Percentiles rank a stretch among this genome's conserved stretches.
These are phyloP conservation scores for Oncorhynchus masou DNA, from an alignment of 2,113 vertebrate genomes.

Conservation along the genomic window DNA sequence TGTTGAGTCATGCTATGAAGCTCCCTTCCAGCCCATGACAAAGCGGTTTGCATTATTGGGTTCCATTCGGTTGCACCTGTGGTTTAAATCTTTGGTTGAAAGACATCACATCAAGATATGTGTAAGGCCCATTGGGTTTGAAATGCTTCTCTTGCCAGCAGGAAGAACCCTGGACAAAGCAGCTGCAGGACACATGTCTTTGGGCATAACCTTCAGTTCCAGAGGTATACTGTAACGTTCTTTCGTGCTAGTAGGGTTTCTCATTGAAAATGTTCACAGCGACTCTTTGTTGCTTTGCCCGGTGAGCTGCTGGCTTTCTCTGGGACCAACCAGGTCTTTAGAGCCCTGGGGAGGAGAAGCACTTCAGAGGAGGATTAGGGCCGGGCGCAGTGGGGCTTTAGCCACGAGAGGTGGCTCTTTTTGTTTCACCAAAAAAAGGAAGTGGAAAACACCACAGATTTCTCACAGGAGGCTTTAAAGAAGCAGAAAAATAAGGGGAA, in stretches of 20 bases:
- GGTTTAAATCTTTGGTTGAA: not conserved
- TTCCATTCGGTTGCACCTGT: not conserved
- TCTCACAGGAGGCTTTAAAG: slow-evolving; percentile 56
- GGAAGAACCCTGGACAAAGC: not conserved
- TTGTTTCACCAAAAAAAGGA: slow-evolving; percentile 52
- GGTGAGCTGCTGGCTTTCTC: not conserved
- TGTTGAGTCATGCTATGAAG: slow-evolving; percentile 1
- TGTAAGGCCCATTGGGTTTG: not conserved
- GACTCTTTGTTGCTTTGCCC: not conserved
- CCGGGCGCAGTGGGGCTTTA: slow-evolving; percentile 46
- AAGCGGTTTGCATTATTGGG: not conserved
- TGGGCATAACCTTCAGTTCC: not conserved
- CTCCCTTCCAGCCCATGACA: not conserved
- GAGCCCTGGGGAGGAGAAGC: slow-evolving; percentile 48
- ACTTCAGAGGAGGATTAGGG: slow-evolving; percentile 66
- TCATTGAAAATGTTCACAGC: not conserved
- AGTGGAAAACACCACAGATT: slow-evolving; percentile 60
- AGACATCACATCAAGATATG: slow-evolving; percentile 5
- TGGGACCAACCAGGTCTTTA: slow-evolving; percentile 52
- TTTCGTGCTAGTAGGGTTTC: not conserved
- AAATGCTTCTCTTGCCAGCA: slow-evolving; percentile 1
- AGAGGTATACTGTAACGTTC: not conserved
- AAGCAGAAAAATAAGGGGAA: slow-evolving; percentile 43
- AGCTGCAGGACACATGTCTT: slow-evolving; percentile 6
- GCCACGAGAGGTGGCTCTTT: slow-evolving; percentile 60